These are phyloP conservation scores for Agelas oroides DNA, from an alignment of 37 sponge, comb jelly and placozoan species.

Conservation along the genomic window DNA sequence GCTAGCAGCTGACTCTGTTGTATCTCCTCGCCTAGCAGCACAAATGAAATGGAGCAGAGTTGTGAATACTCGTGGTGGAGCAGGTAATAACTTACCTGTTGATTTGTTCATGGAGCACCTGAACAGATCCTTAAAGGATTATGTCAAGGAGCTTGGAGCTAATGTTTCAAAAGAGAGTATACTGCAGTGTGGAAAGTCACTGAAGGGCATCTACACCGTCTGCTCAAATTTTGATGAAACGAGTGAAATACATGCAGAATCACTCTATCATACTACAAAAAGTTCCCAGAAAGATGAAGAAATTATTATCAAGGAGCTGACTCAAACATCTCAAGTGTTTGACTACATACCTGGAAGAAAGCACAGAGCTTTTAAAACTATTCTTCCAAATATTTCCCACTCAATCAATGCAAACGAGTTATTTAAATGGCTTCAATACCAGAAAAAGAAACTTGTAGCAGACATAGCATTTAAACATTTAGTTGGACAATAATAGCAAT, in stretches of 20 bases:
- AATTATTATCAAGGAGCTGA: background rate
- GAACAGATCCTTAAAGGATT: background rate
- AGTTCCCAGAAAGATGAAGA: too few species aligned
- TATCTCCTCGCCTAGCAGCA: background rate
- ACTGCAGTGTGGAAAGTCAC: background rate
- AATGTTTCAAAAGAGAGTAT: background rate
- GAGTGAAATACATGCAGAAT: too few species aligned
- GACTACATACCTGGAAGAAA: conserved; percentile 7
- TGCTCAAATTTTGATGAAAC: too few species aligned
- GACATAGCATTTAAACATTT: too few species aligned
- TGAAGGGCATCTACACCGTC: too few species aligned
- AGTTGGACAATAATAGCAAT: too few species aligned
- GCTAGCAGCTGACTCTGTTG: background rate
- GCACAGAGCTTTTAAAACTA: background rate
- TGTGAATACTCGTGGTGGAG: conserved; percentile 15
- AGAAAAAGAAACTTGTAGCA: too few species aligned
- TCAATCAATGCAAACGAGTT: too few species aligned
- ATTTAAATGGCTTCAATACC: too few species aligned
- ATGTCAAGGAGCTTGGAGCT: background rate
- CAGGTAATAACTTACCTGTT: conserved; percentile 14
- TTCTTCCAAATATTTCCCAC: too few species aligned
- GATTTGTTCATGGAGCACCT: conserved; percentile 37
- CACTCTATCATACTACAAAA: too few species aligned
- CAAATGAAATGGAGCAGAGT: conserved; percentile 29
- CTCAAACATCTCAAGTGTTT: conserved; percentile 12